Evolutionary conservation across 2,888 invertebrate species (phyloP).

Genomic region (Saturnia japonica): DNA sequence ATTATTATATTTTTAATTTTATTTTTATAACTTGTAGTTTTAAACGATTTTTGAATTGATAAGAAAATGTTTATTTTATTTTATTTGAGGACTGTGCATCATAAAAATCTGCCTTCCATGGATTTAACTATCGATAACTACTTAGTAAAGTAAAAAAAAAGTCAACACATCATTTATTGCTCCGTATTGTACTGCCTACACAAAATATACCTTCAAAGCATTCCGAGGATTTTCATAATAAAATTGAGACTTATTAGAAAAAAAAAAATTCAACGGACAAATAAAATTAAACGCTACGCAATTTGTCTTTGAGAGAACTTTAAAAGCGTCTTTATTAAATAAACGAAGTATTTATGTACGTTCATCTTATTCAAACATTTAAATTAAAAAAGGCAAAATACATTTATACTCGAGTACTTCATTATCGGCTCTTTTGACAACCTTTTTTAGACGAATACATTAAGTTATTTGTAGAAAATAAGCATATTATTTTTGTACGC

Average conservation of each 20-base stretch:
- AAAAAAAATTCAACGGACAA: constrained; percentile 12
- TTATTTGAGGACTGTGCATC: no score
- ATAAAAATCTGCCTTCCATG: no score
- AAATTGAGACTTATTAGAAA: constrained; percentile 8
- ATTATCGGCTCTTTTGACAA: neutral
- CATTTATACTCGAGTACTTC: neutral
- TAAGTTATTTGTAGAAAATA: no score
- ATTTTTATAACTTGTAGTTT: no score
- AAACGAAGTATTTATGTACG: constrained; percentile 14
- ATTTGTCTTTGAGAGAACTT: constrained; percentile 12
- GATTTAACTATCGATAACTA: neutral
- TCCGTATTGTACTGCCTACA: neutral
- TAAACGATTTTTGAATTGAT: no score
- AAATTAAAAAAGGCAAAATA: neutral
- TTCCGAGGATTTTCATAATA: constrained; percentile 15
- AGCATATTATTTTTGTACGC: no score
- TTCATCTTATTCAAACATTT: neutral
- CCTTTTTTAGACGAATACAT: neutral
- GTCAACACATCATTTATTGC: neutral
- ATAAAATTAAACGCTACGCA: constrained; percentile 13
- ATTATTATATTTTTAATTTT: no score
- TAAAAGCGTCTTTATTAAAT: constrained; percentile 17
- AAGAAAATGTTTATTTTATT: no score
- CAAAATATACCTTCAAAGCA: constrained; percentile 7
- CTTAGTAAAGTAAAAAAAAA: neutral